phyloP scores from a whole-genome alignment of 2,113 vertebrate genomes.

The Platanista minor region DNA sequence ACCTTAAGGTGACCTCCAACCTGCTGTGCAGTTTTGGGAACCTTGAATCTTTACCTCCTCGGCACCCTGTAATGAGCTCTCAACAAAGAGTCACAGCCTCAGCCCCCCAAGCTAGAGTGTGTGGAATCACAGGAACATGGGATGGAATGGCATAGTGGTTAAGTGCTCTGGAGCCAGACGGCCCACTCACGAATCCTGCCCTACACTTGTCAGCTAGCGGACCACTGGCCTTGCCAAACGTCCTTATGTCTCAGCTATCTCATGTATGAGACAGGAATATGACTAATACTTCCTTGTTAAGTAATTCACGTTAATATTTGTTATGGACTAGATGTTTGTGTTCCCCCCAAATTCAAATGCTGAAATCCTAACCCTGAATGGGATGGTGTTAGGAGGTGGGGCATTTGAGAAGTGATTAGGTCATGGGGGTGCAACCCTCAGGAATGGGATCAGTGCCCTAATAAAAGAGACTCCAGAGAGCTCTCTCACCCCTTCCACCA shows the following conservation, averaged over 20 bases:
- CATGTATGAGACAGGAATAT: not conserved
- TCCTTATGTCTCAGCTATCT: not conserved
- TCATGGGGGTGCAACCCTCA: not conserved
- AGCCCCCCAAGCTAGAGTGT: not conserved
- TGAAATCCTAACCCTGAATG: not conserved
- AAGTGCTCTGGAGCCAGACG: not conserved
- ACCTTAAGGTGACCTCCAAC: not conserved
- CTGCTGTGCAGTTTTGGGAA: not conserved
- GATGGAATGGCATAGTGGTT: rapidly evolving
- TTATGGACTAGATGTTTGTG: not conserved
- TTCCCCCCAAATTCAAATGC: not conserved
- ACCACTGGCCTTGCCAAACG: not conserved
- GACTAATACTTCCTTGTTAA: not conserved
- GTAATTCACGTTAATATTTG: not conserved
- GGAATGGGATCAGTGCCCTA: not conserved
- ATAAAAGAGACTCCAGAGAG: not conserved
- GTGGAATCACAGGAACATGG: not conserved
- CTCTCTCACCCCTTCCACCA: not conserved
- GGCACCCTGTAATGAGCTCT: not conserved
- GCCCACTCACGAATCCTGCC: no score
- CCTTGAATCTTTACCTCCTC: not conserved
- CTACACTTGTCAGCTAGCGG: not conserved
- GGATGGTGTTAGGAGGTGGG: not conserved
- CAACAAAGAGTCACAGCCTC: not conserved
- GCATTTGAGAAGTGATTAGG: not conserved